Conservation (phyloP, 2,113 vertebrate species). For the Etheostoma spectabile region DNA sequence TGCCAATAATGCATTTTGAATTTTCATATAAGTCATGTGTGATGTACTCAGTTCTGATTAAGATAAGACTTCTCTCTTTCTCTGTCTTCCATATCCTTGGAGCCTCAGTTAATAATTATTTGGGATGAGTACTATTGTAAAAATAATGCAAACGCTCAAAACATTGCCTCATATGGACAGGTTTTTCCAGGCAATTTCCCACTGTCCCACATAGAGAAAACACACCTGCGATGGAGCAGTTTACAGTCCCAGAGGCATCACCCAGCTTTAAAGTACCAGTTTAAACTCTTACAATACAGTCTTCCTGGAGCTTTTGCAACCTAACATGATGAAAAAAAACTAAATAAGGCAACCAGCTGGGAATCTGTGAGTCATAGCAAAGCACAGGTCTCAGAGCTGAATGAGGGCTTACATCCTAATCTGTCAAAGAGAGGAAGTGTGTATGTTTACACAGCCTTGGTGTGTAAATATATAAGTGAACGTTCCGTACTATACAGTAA, state of each 20-base stretch:
- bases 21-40: background rate
- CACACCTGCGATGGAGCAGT: slow-evolving; percentile 37
- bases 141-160: slow-evolving; percentile 16
- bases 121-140: slow-evolving; percentile 23
- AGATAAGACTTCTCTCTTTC: background rate
- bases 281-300: slow-evolving; percentile 3
- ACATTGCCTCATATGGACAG: slow-evolving; percentile 41
- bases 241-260: slow-evolving; percentile 28
- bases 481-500: slow-evolving; percentile 15
- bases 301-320: slow-evolving; percentile 27
- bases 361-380: slow-evolving; percentile 28
- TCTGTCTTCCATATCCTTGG: background rate
- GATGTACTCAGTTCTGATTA: background rate
- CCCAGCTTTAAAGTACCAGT: background rate
- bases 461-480: slow-evolving; percentile 58
- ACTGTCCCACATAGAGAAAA: slow-evolving; percentile 39
- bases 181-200: slow-evolving; percentile 34
- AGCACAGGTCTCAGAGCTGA: slow-evolving; percentile 31
- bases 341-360: slow-evolving; percentile 27
- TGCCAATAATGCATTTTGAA: background rate
- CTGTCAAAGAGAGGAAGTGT: slow-evolving; percentile 62
- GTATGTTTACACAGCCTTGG: slow-evolving; percentile 61
- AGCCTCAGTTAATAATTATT: background rate
- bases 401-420: slow-evolving; percentile 48
- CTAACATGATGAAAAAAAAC: slow-evolving; percentile 5